These are phyloP conservation scores for Dolichopus griseipennis DNA, from an alignment of 2,888 invertebrate genomes.

Conservation along the genomic window DNA sequence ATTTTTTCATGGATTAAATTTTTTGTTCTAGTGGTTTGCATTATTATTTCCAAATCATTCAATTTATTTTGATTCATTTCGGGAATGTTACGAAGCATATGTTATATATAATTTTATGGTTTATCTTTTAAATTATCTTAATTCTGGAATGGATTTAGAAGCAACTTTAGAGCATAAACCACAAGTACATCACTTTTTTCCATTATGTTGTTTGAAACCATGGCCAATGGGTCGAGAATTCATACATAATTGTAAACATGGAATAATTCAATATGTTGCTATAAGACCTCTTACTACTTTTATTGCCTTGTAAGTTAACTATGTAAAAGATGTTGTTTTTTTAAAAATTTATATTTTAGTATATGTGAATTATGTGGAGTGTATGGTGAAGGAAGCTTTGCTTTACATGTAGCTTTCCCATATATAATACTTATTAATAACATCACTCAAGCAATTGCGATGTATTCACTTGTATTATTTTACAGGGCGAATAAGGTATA, in stretches of 20 bases:
- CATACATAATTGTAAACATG: constrained; percentile 92
- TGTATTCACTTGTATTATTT: constrained; percentile 92
- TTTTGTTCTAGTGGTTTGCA: constrained; percentile 48
- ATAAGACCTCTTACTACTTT: constrained; percentile 83
- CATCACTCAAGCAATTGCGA: constrained; percentile 87
- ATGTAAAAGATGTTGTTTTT: too few species aligned
- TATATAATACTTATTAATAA: constrained; percentile 85
- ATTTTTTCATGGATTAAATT: neutral
- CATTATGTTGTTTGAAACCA: constrained; percentile 80
- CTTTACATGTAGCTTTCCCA: constrained; percentile 74
- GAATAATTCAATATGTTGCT: constrained; percentile 90
- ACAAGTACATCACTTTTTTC: constrained; percentile 79
- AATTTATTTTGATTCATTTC: constrained; percentile 83
- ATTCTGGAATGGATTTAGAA: constrained; percentile 78
- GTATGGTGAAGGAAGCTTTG: constrained; percentile 87
- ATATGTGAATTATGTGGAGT: constrained; percentile 77
- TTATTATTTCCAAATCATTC: constrained; percentile 77
- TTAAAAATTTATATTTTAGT: constrained; percentile 42
- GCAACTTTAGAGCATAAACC: constrained; percentile 70
- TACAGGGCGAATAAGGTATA: constrained; percentile 74
- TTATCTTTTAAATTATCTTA: constrained; percentile 82
- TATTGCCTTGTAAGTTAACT: constrained; percentile 69
- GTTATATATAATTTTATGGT: constrained; percentile 98
- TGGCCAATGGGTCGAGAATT: constrained; percentile 92
- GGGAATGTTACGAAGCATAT: constrained; percentile 96